Conservation (phyloP, 2,113 vertebrate species). For the Pseudorectes ferrugineus region DNA sequence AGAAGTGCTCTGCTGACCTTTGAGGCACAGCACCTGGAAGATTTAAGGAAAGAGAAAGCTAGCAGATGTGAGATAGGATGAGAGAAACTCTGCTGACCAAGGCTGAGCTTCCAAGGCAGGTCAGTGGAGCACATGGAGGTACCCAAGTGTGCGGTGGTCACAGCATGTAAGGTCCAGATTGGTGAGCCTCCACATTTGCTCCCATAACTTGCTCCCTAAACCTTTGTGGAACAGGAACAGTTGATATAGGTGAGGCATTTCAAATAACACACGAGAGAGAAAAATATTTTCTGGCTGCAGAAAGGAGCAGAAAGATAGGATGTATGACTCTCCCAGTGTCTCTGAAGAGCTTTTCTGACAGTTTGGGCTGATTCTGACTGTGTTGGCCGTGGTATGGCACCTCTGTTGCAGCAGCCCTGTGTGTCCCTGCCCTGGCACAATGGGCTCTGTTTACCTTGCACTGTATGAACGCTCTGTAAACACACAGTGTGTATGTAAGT, state of each 20-base stretch:
- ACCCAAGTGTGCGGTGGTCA: neutral
- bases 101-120: neutral
- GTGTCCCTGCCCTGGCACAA: neutral
- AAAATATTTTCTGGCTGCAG: neutral
- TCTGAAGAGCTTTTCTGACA: neutral
- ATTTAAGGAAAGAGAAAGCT: neutral
- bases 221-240: neutral
- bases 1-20: neutral
- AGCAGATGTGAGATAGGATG: neutral
- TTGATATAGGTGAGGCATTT: neutral
- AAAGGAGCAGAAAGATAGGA: neutral
- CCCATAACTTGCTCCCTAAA: neutral
- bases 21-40: neutral
- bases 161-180: neutral
- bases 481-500: neutral
- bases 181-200: accelerated
- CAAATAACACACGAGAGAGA: neutral
- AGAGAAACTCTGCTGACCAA: neutral
- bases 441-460: neutral
- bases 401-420: neutral
- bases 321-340: neutral
- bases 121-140: neutral
- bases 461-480: neutral
- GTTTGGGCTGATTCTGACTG: neutral
- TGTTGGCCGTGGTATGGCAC: neutral